Base-by-base conservation (phyloP, 2,888 invertebrate genomes). In the Microplitis manilae region DNA sequence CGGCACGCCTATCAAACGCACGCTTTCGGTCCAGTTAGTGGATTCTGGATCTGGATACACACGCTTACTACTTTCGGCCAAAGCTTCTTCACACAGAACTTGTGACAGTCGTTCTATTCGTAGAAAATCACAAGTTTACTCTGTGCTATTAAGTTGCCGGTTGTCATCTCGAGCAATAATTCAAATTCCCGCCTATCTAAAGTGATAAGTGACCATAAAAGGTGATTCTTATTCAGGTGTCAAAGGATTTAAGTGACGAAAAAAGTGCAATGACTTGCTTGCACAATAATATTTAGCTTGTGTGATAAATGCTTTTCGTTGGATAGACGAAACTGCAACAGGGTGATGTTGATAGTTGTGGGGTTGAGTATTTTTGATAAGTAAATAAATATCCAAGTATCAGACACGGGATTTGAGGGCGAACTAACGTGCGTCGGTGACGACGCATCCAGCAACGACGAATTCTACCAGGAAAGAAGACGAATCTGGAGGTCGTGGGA, bases 401-500 rank as follows among this genome's bases (percentile, higher is more conserved):
- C 50, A 73, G 67, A 73, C 65, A 73, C 73, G 73, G 72, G 72
- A 72, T 72, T 72, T 64, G 17, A 62, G 62, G 62, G 72, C 62
- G 62, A 38, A 30, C 9, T 65, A 30, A 71, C 39, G 61, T 39
- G 71, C 71, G 71, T 71, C 61, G 71, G 60, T 62, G 15, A 64
- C 64, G 64, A 64, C 72, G 62, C 72, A 15, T 41, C 41, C 40
- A 72, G 64, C 62, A 64, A 64, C 17, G 39, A 64, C 41, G 72
- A 72, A 39, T 64, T 41, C 61, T 39, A 67, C 40, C 39, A 30
- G 61, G 65, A 65, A 30, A 39, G n/a, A 20, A 72, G 60, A 17
- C 62, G 50, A 50, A 50, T 68, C 75, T 82, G 82, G 81, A 79
- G 81, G 76, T 82, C 81, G 77, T 82, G 81, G 83, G 81, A 81